Percentiles rank a stretch among this genome's conserved stretches.
Evolutionary conservation across 2,113 vertebrate species (phyloP).

Genomic region (Phalacrocorax aristotelis): DNA sequence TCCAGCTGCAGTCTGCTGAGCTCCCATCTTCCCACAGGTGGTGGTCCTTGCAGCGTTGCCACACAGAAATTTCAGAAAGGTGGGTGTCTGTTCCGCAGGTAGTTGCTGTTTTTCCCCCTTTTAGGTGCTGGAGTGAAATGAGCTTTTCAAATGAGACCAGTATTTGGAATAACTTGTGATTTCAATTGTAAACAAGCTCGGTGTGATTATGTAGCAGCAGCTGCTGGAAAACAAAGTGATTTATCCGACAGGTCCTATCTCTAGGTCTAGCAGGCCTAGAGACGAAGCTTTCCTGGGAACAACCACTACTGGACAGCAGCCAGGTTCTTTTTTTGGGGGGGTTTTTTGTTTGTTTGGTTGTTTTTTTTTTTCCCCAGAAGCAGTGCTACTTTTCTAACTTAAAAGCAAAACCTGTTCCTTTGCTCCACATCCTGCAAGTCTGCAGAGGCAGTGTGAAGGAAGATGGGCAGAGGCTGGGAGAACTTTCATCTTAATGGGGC

Average conservation of each 20-base stretch:
- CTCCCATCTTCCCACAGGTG: rapidly evolving
- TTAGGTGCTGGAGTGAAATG: neutral
- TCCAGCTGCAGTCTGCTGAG: neutral
- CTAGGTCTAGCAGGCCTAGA: neutral
- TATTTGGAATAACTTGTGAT: neutral
- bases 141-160: rapidly evolving
- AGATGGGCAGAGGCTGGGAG: neutral
- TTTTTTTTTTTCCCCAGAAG: neutral
- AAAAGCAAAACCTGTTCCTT: neutral
- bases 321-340: no score
- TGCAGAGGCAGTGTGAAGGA: neutral
- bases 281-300: neutral
- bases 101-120: neutral
- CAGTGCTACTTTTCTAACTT: neutral
- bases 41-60: neutral
- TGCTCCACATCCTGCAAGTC: neutral
- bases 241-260: neutral
- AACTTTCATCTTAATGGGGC: neutral
- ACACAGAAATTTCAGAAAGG: neutral
- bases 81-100: neutral
- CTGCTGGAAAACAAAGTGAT: neutral
- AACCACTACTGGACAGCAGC: neutral
- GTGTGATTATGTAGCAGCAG: neutral
- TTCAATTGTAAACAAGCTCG: neutral
- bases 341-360: no score